Conservation (phyloP, 2,113 vertebrate genomes). For the Festucalex cinctus region DNA sequence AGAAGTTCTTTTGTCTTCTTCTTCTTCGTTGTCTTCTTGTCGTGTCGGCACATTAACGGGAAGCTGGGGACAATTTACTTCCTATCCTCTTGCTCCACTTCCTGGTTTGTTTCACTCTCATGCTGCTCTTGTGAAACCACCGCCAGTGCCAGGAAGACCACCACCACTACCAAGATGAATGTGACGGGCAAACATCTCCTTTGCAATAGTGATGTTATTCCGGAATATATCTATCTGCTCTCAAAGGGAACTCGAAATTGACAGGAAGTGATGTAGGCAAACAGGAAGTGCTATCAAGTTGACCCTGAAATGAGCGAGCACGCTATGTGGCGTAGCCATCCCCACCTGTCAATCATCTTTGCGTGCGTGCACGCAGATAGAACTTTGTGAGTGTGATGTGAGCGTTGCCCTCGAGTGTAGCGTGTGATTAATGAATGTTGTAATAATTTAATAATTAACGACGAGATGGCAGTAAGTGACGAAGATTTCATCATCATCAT, state of each 20-base stretch:
- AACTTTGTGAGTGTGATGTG: slow-evolving; percentile 33
- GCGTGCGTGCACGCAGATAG: slow-evolving; percentile 13
- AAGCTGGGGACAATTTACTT: background rate
- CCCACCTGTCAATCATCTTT: background rate
- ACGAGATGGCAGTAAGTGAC: too few species aligned
- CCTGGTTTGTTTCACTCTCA: background rate
- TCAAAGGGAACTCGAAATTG: too few species aligned
- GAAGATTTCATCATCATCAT: slow-evolving; percentile 40
- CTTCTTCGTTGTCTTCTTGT: background rate
- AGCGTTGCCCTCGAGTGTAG: slow-evolving; percentile 19
- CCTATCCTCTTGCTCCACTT: background rate
- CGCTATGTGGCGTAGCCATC: background rate
- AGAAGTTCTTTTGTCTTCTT: background rate
- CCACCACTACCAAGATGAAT: background rate
- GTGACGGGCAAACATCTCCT: background rate
- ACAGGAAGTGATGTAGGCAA: too few species aligned
- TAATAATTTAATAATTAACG: too few species aligned
- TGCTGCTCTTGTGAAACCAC: background rate
- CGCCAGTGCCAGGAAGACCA: background rate
- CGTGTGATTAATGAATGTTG: too few species aligned
- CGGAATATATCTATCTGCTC: too few species aligned
- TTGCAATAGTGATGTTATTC: too few species aligned
- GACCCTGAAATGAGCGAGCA: too few species aligned
- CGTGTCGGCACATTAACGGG: background rate
- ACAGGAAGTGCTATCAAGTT: too few species aligned